A percentile compares a stretch with the other conserved stretches of the same genome.
Conservation (phyloP, 2,888 invertebrate species). For the Leptinotarsa haldemani region DNA sequence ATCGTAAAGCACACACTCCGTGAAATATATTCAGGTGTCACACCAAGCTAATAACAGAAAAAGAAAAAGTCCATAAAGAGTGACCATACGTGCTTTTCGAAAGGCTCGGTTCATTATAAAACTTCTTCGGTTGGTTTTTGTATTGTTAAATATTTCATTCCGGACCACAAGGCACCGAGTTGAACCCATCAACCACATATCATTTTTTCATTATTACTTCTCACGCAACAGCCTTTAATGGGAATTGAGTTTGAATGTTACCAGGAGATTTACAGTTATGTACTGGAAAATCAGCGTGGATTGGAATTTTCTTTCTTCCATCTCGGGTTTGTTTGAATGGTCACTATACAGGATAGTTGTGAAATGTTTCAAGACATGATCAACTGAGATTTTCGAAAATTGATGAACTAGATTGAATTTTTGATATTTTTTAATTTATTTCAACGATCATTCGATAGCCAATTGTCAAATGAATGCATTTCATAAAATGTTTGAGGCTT, state of each 20-base stretch:
- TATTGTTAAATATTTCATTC: constrained; percentile 37
- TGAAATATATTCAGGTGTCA: constrained; percentile 34
- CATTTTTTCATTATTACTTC: constrained; percentile 35
- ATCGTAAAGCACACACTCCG: constrained; percentile 17
- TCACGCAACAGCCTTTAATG: constrained; percentile 34
- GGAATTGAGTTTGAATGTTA: constrained; percentile 18
- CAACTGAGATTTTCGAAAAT: too few species aligned
- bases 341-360: not conserved
- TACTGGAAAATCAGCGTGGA: constrained; percentile 9
- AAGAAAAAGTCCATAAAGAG: constrained; percentile 30
- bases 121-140: constrained; percentile 28
- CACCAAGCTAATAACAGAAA: constrained; percentile 17
- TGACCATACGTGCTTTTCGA: constrained; percentile 37
- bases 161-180: constrained; percentile 23
- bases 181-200: constrained; percentile 12
- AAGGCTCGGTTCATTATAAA: constrained; percentile 36
- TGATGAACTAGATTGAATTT: too few species aligned
- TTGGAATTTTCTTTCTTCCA: constrained; percentile 21
- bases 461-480: too few species aligned
- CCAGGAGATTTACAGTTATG: constrained; percentile 2
- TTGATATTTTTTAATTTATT: too few species aligned
- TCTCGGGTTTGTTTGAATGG: not conserved
- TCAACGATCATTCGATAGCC: too few species aligned
- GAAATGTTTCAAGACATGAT: not conserved
- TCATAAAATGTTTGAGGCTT: too few species aligned